Base-by-base conservation (phyloP, 1,140 invertebrate genomes). In the Pogonognathellus flavescens region DNA sequence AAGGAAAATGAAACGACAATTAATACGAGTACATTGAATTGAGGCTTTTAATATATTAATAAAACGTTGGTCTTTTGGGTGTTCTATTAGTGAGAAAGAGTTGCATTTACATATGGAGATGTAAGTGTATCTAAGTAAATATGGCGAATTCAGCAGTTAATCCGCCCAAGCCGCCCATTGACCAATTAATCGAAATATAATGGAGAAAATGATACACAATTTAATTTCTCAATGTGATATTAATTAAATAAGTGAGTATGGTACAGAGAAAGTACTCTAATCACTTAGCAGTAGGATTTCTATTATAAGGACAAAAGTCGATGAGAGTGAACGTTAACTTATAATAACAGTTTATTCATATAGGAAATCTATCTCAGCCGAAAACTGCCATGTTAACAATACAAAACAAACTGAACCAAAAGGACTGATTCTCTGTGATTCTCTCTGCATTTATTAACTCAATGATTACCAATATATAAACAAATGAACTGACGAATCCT, bases 341-440 rank as follows among this genome's bases (percentile, higher is more conserved):
- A n/a, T 57, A 14, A 57, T 57, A 76, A 76, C 70, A 76, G 70
- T 76, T 76, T 76, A 76, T 13, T 13, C 11, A 57, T 14, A 76
- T 16, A 49, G 16, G 31, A 76, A 76, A 76, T 41, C 31, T 41
- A 41, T 41, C 31, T 41, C 6, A 41, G 31, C 31, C 25, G 16
- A 31, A 76, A 49, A 76, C 70, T 76, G 70, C 70, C 70, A 76
- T 76, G 70, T 76, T 76, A 82, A 82, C 49, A 31, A 80, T 80
- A 52, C 80, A 55, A 82, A 82, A 82, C 52, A 82, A 25, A 83
- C 41, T 83, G 50, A 49, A 84, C 49, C 10, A 41, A 84, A 41
- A 72, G 59, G 85, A 82, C 60, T 86, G 85, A 86, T 86, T 86
- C 85, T 86, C 85, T 86, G 85, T 86, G 85, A 86, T 86, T 82